Evolutionary conservation across 2,113 vertebrate genomes (phyloP).

Genomic region (Podiceps cristatus): DNA sequence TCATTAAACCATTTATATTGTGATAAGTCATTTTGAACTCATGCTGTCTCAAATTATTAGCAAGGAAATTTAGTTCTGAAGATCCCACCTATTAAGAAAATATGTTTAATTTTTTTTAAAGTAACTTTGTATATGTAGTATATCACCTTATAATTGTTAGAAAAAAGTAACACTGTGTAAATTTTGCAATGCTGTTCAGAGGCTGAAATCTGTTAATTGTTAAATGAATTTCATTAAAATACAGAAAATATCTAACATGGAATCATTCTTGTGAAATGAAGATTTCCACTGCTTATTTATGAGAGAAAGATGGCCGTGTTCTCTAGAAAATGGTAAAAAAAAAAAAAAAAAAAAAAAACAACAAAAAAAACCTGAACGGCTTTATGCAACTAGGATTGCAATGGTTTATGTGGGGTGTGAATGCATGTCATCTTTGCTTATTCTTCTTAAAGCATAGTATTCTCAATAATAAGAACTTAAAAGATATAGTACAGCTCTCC

Average conservation of each 20-base stretch:
- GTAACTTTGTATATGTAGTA: background rate
- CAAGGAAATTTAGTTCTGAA: background rate
- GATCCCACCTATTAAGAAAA: background rate
- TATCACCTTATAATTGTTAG: background rate
- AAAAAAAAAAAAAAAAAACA: background rate
- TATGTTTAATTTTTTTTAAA: background rate
- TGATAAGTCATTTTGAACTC: background rate
- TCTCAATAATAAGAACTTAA: background rate
- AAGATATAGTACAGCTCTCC: background rate
- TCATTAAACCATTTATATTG: constrained; percentile 3
- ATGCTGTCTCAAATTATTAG: background rate
- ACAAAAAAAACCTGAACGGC: background rate
- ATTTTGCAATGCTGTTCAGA: background rate
- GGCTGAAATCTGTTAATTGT: background rate
- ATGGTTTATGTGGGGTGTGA: background rate
- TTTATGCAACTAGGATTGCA: background rate
- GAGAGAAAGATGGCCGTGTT: background rate
- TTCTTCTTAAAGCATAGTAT: background rate
- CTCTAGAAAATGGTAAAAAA: background rate
- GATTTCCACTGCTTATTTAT: background rate
- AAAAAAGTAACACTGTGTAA: background rate
- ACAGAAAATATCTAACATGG: background rate
- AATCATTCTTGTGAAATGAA: background rate
- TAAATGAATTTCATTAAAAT: background rate
- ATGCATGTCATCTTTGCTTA: background rate